Base-by-base conservation (phyloP, 2,888 invertebrate genomes). In the Ophion obscuratus region DNA sequence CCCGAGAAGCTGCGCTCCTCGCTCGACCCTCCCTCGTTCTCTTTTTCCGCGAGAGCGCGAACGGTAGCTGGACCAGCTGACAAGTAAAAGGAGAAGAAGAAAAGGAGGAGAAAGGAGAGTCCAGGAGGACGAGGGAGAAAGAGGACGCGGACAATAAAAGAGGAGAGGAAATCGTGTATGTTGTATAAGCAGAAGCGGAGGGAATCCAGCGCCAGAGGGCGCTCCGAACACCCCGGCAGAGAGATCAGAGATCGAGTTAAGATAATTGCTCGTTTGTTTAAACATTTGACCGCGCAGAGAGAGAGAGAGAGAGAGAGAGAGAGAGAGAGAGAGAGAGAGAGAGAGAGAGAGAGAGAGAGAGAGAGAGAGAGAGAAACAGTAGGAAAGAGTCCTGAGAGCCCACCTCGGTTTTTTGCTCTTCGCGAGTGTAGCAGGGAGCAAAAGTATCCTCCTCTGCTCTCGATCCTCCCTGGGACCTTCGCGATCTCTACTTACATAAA, bases 221-320 rank as follows among this genome's bases (percentile, higher is more conserved):
- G 83, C 86, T 68, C 68, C 62, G 85, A 88, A 90, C 89, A 90
- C 89, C 89, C 88, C 77, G 88, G 85, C 81, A 86, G 86, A 81
- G 79, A 91, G 92, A 92, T 92, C 89, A 87, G 88, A 92, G 92
- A 93, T 93, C 93, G 91, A 93, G 93, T 93, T 92, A 92, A 92
- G 93, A 93, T 93, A 93, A 93, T 93, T 93, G 92, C 92, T 92
- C 92, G 93, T 93, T 93, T 93, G 92, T 93, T 93, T 93, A 93
- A 93, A 93, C 92, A 92, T 93, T 92, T 90, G 91, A 91, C 90
- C 91, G 88, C 83, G 86, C 87, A 80, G 76, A 64, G 67, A n/a
- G 71, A 73, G 67, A 83, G 61, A 44, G 75, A 31, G 40, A 64
- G 24, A 40, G 70, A 74, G 61, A 47, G 62, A 24, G 64, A 68